Conservation (phyloP, 2,888 invertebrate species). For the Fabriciana adippe region DNA sequence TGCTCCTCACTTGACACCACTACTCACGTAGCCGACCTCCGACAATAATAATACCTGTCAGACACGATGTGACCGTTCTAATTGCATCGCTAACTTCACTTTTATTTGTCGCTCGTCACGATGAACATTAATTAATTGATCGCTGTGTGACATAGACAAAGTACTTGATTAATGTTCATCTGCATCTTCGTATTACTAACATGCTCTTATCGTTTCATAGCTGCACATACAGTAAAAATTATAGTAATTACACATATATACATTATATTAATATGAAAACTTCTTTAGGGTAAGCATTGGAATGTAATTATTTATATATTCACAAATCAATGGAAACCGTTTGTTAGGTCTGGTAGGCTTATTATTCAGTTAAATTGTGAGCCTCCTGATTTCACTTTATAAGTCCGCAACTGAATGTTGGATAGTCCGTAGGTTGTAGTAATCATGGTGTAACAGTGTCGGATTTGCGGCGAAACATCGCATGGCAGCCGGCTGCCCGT, state of each 20-base stretch:
- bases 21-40: conserved; percentile 27
- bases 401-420: background rate
- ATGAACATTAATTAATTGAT: conserved; percentile 35
- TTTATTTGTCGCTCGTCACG: conserved; percentile 44
- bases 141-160: conserved; percentile 33
- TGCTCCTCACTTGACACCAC: conserved; percentile 28
- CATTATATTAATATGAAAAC: too few species aligned
- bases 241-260: too few species aligned
- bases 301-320: too few species aligned
- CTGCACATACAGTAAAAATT: background rate
- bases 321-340: too few species aligned
- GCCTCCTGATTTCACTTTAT: too few species aligned
- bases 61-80: conserved; percentile 50
- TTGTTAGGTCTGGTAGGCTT: too few species aligned
- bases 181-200: conserved; percentile 18
- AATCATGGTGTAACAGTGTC: conserved; percentile 4
- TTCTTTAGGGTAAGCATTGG: too few species aligned
- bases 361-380: too few species aligned
- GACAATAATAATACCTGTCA: conserved; percentile 48
- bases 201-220: conserved; percentile 21
- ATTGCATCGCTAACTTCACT: conserved; percentile 47
- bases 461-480: conserved; percentile 23
- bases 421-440: background rate
- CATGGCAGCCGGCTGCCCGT: conserved; percentile 36
- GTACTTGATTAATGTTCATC: conserved; percentile 30